Evolutionary conservation across 2,888 invertebrate genomes (phyloP), one percentile per base, ranked within the genome.

Genomic region (Scaptomyza tumidula): DNA sequence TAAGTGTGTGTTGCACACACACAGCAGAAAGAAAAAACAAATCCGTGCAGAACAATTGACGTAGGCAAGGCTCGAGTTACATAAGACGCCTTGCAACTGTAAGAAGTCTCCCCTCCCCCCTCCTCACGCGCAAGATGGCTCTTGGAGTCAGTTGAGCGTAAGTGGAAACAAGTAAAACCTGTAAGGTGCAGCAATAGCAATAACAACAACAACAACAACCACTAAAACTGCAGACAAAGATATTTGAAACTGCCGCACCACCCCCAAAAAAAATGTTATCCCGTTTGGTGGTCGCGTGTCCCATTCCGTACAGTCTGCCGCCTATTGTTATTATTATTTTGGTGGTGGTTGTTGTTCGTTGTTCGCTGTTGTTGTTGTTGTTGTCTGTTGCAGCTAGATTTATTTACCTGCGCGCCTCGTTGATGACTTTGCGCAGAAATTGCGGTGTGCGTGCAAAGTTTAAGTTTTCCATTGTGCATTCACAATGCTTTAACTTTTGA

Each of bases 381-480:
- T 63, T 60, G 56, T 52, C 43, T 58, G 68, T 50, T 78, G 43
- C 50, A 24, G n/a, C 29, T 43, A 78, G 56, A 59, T 78, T 64
- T 69, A 82, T 72, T 83, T 86, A 89, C 89, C 88, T 89, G 75
- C 89, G 84, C 69, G 89, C 92, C 67, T 91, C 91, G 71, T 76
- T 86, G 71, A 91, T 87, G 72, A 91, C 92, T 89, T 91, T 92
- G 71, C 90, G 91, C 85, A 91, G 88, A 86, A 91, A 90, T 58
- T 90, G 89, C 72, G 91, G 92, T 29, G 92, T 91, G 79, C 88
- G 90, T 65, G 90, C 89, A 82, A 91, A 90, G 80, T 89, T 90
- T 77, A 91, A 90, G 82, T 89, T 90, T 80, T 91, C 91, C 91
- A 92, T 91, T 80, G 78, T 80, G 77, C 86, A 76, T 76, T 71